Percentiles rank a stretch among this genome's conserved stretches.
Evolutionary conservation across 2,888 invertebrate species (phyloP).

Genomic region (Macaria notata): DNA sequence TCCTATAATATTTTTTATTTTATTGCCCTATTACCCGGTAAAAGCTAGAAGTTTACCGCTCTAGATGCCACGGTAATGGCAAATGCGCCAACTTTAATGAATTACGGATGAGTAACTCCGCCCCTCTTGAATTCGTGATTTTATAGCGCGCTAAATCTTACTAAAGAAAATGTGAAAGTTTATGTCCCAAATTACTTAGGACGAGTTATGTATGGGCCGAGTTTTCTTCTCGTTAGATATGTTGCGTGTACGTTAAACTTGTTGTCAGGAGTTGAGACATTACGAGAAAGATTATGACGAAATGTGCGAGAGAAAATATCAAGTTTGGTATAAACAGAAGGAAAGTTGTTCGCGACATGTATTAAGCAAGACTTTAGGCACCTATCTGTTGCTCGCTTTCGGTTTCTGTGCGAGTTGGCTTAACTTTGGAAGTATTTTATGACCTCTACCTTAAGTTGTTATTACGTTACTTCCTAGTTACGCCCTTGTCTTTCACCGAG

Average conservation of each 20-base stretch:
- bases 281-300: slow-evolving; percentile 25
- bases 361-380: slow-evolving; percentile 12
- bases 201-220: slow-evolving; percentile 33
- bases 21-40: slow-evolving; percentile 69
- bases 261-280: slow-evolving; percentile 23
- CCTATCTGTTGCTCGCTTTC: slow-evolving; percentile 10
- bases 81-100: slow-evolving; percentile 74
- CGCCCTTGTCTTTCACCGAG: background rate
- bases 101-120: slow-evolving; percentile 72
- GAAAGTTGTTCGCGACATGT: slow-evolving; percentile 14
- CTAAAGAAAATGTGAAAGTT: slow-evolving; percentile 64
- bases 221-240: slow-evolving; percentile 16
- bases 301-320: slow-evolving; percentile 25
- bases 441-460: slow-evolving; percentile 11
- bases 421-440: slow-evolving; percentile 12
- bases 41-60: slow-evolving; percentile 62
- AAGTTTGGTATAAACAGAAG: slow-evolving; percentile 21
- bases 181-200: slow-evolving; percentile 51
- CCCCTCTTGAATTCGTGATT: slow-evolving; percentile 68
- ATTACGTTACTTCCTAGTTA: slow-evolving; percentile 11
- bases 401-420: slow-evolving; percentile 4
- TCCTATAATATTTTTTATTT: slow-evolving; percentile 56
- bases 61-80: slow-evolving; percentile 64
- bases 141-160: slow-evolving; percentile 69
- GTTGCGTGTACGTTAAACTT: slow-evolving; percentile 28